Evolutionary conservation across 2,888 invertebrate genomes (phyloP).

Genomic region (Malacosoma neustria): DNA sequence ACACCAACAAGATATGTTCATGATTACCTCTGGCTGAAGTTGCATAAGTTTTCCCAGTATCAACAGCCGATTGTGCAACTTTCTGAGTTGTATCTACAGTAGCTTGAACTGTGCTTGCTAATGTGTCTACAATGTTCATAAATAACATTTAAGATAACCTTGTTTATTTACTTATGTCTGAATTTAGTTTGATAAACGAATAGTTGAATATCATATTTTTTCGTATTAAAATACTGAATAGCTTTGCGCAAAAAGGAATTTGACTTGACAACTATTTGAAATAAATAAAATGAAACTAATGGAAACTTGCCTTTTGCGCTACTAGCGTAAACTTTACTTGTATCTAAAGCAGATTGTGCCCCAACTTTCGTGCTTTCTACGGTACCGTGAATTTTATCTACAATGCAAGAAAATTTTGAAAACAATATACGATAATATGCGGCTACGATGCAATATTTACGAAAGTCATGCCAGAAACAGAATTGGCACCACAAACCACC

Average conservation of each 20-base stretch:
- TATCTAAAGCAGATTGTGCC: conserved; percentile 29
- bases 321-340: conserved; percentile 14
- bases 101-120: conserved; percentile 30
- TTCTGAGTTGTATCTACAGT: conserved; percentile 41
- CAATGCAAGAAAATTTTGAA: neutral
- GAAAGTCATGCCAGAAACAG: conserved; percentile 12
- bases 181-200: no score
- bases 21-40: conserved; percentile 31
- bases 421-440: no score
- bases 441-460: conserved; percentile 1
- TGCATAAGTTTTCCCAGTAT: conserved; percentile 37
- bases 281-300: no score
- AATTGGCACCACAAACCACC: conserved; percentile 12
- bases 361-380: conserved; percentile 29
- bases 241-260: no score
- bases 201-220: no score
- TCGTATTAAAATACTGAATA: no score
- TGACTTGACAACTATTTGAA: no score
- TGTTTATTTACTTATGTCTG: no score
- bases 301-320: conserved; percentile 19
- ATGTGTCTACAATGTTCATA: conserved; percentile 51
- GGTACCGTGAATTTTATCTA: conserved; percentile 11
- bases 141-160: no score
- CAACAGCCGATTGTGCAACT: conserved; percentile 33
- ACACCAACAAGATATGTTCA: neutral